Percentiles rank a stretch among this genome's conserved stretches.
Evolutionary conservation across 2,888 invertebrate species (phyloP).

Genomic region (Globia sparganii): DNA sequence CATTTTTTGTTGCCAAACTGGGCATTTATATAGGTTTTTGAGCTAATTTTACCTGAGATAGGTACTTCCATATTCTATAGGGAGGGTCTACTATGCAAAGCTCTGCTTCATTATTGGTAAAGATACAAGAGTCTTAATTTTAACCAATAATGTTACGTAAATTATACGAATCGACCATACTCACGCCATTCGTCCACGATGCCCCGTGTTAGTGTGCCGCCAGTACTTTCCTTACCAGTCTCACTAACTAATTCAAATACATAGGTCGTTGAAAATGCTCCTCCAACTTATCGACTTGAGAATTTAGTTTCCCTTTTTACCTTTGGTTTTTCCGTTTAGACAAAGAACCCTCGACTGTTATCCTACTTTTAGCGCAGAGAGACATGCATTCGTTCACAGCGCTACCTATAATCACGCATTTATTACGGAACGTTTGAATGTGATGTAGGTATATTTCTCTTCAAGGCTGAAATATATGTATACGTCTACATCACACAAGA

Average conservation of each 20-base stretch:
- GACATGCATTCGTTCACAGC: conserved; percentile 10
- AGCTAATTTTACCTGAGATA: background rate
- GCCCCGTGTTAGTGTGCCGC: too few relatives aligned
- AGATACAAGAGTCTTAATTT: too few relatives aligned
- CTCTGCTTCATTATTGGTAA: too few relatives aligned
- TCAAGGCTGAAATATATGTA: background rate
- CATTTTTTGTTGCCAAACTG: too few relatives aligned
- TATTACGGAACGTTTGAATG: conserved; percentile 14
- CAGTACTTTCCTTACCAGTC: background rate
- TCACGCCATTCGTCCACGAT: background rate
- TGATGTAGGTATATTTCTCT: background rate
- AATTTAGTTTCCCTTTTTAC: conserved; percentile 1
- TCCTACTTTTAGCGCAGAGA: background rate
- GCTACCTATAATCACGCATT: conserved; percentile 7
- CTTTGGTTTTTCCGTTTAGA: conserved; percentile 15
- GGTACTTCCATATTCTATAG: background rate
- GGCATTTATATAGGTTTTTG: background rate
- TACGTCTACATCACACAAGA: conserved; percentile 11
- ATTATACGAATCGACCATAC: background rate
- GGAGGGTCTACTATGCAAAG: background rate
- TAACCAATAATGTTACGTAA: background rate
- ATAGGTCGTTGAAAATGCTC: background rate
- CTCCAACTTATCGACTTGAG: background rate
- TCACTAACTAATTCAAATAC: background rate
- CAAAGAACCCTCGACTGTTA: background rate